Base-by-base conservation (phyloP, 2,888 invertebrate genomes). In the Scelioninae gen. 1 region DNA sequence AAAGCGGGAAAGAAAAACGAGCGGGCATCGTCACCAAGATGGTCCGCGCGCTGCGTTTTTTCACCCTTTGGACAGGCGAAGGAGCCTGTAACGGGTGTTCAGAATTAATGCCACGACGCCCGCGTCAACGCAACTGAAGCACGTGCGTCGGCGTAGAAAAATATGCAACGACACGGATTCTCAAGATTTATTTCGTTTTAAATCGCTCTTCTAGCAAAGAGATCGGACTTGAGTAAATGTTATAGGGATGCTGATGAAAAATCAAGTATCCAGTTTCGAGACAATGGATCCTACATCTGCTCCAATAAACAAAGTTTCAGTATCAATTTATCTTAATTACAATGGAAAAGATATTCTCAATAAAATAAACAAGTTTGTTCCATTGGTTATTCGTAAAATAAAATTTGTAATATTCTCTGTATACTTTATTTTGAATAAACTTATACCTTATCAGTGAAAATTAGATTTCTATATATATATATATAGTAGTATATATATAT, bases 51-150 rank as follows among this genome's bases (percentile, higher is more conserved):
- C 87, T 80, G 69, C 86, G 86, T 89, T 91, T 88, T 91, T 91
- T 90, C 91, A 90, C 91, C 91, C 91, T 92, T 92, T 91, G 90
- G 90, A 91, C 88, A 82, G 88, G 69, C 82, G 49, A 87, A 86
- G 86, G 87, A 85, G 85, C 85, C 86, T 86, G 88, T 91, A 91
- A 91, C 91, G 91, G 91, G 90, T 90, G 91, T 89, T 89, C 90
- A 88, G 88, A 91, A 91, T 91, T 90, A 90, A 89, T 89, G 88
- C 84, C 79, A 72, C 72, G 51, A 72, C 51, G 78, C 62, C 74
- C 72, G 23, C 51, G 68, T 81, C 68, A 71, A 82, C 75, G 82
- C 75, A 32, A 13, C 82, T 56, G 63, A 69, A 80, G 75, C 75
- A 80, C 82, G 77, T 56, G 80, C 82, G 69, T 80, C 49, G 74